Evolutionary conservation across 2,888 invertebrate species (phyloP).

Genomic region (Platerodrilus igneus): DNA sequence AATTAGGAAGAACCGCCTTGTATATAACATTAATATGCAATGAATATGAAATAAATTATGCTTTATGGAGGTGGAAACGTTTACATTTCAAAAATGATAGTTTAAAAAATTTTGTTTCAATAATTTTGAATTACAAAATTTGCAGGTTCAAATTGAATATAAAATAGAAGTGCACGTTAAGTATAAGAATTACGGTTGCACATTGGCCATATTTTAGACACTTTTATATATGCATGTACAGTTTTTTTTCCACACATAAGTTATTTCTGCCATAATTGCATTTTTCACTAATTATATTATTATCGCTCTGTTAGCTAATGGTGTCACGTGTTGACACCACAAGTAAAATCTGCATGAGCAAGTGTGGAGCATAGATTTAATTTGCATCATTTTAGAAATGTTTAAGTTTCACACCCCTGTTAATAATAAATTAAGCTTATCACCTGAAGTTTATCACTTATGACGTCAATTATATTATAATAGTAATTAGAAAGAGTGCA

Average conservation of each 20-base stretch:
- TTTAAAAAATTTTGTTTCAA: not conserved
- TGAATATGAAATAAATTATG: slow-evolving; percentile 20
- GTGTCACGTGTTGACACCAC: too few species aligned
- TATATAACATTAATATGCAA: slow-evolving; percentile 41
- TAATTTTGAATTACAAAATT: not conserved
- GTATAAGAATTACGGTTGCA: too few species aligned
- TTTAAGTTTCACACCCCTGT: slow-evolving; percentile 14
- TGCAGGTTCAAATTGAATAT: not conserved
- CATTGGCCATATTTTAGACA: too few species aligned
- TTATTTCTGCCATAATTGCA: too few species aligned
- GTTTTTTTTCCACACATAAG: too few species aligned
- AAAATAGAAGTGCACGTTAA: not conserved
- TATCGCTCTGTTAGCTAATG: too few species aligned
- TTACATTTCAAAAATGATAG: slow-evolving; percentile 7
- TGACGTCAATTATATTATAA: too few species aligned
- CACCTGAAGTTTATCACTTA: slow-evolving; percentile 20
- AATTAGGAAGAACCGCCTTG: slow-evolving; percentile 32
- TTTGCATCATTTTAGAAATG: slow-evolving; percentile 1
- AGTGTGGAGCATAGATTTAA: not conserved
- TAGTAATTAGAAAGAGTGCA: too few species aligned
- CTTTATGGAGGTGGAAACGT: too few species aligned
- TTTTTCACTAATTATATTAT: too few species aligned
- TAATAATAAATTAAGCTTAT: slow-evolving; percentile 20
- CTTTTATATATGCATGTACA: too few species aligned
- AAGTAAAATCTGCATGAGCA: too few species aligned